phyloP scores from a whole-genome alignment of 2,888 invertebrate species.

The Andricus quercusramuli region DNA sequence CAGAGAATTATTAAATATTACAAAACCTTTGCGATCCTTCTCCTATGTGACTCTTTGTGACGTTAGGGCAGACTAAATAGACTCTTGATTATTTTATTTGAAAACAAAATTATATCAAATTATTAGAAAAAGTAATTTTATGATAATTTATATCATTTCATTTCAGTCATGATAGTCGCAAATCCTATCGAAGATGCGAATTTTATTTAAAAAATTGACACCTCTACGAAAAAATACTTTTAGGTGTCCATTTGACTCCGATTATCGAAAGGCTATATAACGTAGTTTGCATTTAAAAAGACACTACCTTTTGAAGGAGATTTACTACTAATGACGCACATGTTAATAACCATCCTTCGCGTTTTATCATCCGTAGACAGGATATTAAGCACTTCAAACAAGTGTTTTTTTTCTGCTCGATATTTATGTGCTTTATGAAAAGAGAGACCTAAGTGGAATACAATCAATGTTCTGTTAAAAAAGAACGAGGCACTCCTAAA shows the following conservation, averaged over 20 bases:
- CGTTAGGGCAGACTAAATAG: not conserved
- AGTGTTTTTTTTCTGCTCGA: not conserved
- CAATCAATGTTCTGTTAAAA: not conserved
- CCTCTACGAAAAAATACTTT: conserved; percentile 7
- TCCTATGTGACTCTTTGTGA: too few species aligned
- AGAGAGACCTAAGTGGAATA: not conserved
- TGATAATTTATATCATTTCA: conserved; percentile 4
- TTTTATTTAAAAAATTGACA: not conserved
- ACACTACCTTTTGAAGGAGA: conserved; percentile 5
- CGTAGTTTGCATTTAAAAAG: not conserved
- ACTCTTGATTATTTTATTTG: not conserved
- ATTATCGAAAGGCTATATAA: conserved; percentile 13
- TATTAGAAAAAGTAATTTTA: not conserved
- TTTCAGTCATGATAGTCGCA: not conserved
- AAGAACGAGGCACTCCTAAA: not conserved
- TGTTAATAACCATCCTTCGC: conserved; percentile 24
- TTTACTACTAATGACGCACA: conserved; percentile 16
- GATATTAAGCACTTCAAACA: conserved; percentile 8
- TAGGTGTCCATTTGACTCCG: not conserved
- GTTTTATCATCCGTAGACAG: not conserved
- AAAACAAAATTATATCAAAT: not conserved
- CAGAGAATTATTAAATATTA: too few species aligned
- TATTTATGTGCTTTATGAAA: not conserved
- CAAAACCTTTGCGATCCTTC: too few species aligned
- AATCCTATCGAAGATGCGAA: not conserved